Evolutionary conservation across 2,797 vertebrate species (phyloP), one percentile per base, ranked within the genome.

Genomic region (Rhinophrynus dorsalis): DNA sequence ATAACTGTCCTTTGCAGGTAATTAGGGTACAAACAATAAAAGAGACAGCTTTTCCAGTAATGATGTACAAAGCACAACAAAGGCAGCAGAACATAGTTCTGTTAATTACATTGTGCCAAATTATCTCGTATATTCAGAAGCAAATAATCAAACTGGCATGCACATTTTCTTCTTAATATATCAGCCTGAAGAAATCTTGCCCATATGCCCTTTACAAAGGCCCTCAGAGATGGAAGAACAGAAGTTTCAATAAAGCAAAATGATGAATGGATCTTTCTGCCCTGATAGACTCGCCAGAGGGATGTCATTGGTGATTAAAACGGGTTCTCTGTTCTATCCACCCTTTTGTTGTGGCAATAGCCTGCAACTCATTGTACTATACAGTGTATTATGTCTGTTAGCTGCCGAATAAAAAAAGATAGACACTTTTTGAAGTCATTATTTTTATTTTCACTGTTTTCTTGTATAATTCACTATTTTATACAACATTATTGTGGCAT

Each of bases 141-240:
- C 45, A 47, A 69, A 18, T 29, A 12, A 1, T 29, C n/a, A 6
- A 9, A 48, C 5, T 40, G 52, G 50, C 18, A 50, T 52, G 50
- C n/a, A 18, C 4, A 2, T 48, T 33, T 3, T 30, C 42, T 33
- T 44, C 24, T 15, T 59, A 44, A 1, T 1, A 23, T 51, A 67
- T 60, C 37, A 10, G 23, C 42, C 26, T 60, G 58, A 24, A 58
- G 21, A 51, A 63, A 24, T 8, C 37, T 23, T 57, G 61, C 45
- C 37, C 38, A 10, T 27, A 37, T 61, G 44, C 55, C 50, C 72
- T 75, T 48, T 64, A 64, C 68, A 71, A 71, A 71, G 51, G 68
- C 68, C 52, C 64, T 71, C 68, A 57, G 68, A 71, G 59, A 70
- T 45, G 57, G 17, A 8, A 40, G 18, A 64, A 30, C 12, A 58